Evolutionary conservation across 2,797 vertebrate species (phyloP), one percentile per base, ranked within the genome.

Genomic region (Hylomyscus alleni): DNA sequence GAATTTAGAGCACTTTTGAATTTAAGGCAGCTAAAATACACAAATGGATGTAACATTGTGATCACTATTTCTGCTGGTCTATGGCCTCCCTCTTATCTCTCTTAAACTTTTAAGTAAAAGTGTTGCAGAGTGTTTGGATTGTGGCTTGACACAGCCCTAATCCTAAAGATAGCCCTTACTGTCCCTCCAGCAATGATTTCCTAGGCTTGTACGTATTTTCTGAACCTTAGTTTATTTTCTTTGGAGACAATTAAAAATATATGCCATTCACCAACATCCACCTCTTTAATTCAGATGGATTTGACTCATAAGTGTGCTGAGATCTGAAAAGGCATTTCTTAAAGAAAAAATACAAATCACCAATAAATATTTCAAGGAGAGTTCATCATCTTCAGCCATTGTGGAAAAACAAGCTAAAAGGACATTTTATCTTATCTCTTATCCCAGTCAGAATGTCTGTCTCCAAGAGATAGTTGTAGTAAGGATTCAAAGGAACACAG

Each of bases 201-300:
- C 14, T 89, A 9, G 19, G 34, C 9, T n/a, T n/a, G 56, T 26
- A 13, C 0, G 1, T 50, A 19, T 83, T 31, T 2, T 80, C 62
- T 91, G 20, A 13, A 78, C 77, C 24, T 75, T 65, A 89, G 65
- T 89, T 62, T 92, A 92, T 34, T n/a, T 87, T 75, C 50, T 40
- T 81, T 58, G 3, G 80, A n/a, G 34, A 14, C 15, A 73, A 44
- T 50, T 52, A 76, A 80, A 50, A 89, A 7, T 37, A 26, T 69
- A n/a, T 72, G 19, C 4, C 9, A 3, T 83, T 1, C 2, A 60
- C 6, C 14, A 75, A 44, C 65, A 73, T 60, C 56, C 6, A 26
- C 4, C 40, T 11, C 58, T 50, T 73, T 14, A 44, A 54, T 34
- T 56, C 37, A 82, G 2, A 37, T 31, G 24, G 22, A 50, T 77